Percentiles rank a stretch among this genome's conserved stretches.
Evolutionary conservation across 2,113 vertebrate genomes (phyloP).

Genomic region (Coptodon bakossiorum): DNA sequence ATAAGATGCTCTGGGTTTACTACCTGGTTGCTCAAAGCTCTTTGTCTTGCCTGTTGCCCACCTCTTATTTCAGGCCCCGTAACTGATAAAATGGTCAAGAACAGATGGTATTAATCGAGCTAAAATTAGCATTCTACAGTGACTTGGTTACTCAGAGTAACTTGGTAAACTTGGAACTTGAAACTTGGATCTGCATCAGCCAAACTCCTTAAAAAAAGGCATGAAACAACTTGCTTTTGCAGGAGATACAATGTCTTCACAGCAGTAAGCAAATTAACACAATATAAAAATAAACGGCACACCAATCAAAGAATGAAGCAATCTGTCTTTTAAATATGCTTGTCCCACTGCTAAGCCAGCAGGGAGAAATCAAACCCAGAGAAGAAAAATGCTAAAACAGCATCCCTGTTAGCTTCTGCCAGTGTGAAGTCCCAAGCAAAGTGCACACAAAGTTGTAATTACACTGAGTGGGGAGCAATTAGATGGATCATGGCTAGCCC

Average conservation of each 20-base stretch:
- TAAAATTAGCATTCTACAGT: background rate
- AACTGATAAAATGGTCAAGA: background rate
- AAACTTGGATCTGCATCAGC: background rate
- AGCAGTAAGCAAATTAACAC: background rate
- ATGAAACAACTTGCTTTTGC: background rate
- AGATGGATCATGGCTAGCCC: constrained; percentile 12
- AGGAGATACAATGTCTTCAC: background rate
- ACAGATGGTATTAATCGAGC: background rate
- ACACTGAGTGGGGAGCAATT: constrained; percentile 46
- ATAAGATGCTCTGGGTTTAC: background rate
- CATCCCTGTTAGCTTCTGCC: background rate
- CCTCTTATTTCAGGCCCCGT: background rate
- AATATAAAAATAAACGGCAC: background rate
- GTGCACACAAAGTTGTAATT: constrained; percentile 44
- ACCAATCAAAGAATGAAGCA: background rate
- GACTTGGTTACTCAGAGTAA: background rate
- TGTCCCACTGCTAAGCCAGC: background rate
- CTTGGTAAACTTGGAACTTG: background rate
- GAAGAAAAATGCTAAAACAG: constrained; percentile 7
- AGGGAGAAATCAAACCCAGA: background rate
- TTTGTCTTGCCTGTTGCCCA: background rate
- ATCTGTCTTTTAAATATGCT: background rate
- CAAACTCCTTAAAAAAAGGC: background rate
- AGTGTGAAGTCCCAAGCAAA: constrained; percentile 21
- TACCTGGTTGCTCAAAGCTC: background rate